These are phyloP conservation scores for Acropora yongei DNA, from an alignment of 64 coral and sea anemone species.

Conservation along the genomic window DNA sequence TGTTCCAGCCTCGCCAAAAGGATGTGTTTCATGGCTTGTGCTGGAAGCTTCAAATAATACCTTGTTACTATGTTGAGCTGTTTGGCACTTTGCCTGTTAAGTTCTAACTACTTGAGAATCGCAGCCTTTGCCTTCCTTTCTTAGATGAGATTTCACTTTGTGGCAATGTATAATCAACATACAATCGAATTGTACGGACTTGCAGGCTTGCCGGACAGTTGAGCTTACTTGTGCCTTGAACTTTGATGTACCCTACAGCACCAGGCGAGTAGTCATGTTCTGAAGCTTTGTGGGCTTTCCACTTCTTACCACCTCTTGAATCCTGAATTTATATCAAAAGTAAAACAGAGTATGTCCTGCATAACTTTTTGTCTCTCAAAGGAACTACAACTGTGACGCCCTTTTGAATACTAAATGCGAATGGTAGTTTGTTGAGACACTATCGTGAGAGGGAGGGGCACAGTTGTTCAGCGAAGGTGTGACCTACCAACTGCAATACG, in stretches of 20 bases:
- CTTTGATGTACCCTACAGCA: slow-evolving; percentile 33
- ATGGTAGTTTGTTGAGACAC: no score
- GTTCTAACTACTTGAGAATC: slow-evolving; percentile 21
- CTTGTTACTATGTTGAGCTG: neutral
- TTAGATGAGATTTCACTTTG: neutral
- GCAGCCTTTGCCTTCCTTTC: slow-evolving; percentile 29
- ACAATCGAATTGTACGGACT: slow-evolving; percentile 5
- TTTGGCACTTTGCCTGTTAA: neutral
- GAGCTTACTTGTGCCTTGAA: slow-evolving; percentile 54
- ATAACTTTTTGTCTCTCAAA: no score
- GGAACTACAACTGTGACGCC: no score
- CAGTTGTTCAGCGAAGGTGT: no score
- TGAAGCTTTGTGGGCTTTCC: neutral
- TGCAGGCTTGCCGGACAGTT: slow-evolving; percentile 37
- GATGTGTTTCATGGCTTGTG: slow-evolving; percentile 24
- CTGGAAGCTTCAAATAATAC: slow-evolving; percentile 57
- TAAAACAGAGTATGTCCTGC: neutral
- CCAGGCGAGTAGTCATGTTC: slow-evolving; percentile 31
- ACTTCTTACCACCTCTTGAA: slow-evolving; percentile 42
- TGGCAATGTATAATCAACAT: slow-evolving; percentile 6
- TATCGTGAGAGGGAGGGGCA: no score
- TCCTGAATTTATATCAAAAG: slow-evolving; percentile 12
- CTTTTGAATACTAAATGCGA: no score
- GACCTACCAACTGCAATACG: no score
- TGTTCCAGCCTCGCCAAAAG: slow-evolving; percentile 3